Conservation (phyloP, 2,888 invertebrate species). For the Tromatobia lineatoria region DNA sequence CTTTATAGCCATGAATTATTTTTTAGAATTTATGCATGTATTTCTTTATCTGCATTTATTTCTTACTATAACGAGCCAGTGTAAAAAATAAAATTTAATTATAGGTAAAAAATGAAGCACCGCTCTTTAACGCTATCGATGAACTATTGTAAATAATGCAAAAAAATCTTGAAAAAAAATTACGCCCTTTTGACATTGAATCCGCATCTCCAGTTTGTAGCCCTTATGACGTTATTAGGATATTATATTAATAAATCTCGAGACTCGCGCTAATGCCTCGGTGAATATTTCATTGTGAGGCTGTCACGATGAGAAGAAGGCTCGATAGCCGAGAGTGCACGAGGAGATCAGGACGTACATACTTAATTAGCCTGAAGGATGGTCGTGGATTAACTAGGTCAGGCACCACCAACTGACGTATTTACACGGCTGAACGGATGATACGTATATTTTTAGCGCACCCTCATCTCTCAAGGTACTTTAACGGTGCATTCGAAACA, state of each 20-base stretch:
- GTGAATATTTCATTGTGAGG: conserved; percentile 24
- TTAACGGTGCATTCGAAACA: conserved; percentile 34
- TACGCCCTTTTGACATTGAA: neutral
- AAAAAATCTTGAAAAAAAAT: neutral
- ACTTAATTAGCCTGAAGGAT: conserved; percentile 76
- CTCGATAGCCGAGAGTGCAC: conserved; percentile 19
- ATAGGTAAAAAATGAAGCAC: neutral
- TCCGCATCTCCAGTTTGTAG: neutral
- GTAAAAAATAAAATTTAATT: neutral
- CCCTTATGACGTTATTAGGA: conserved; percentile 1
- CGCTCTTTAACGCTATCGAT: neutral
- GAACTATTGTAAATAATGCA: neutral
- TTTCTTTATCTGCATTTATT: too few relatives aligned
- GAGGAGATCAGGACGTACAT: conserved; percentile 61
- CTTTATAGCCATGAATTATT: too few relatives aligned
- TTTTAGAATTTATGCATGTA: too few relatives aligned
- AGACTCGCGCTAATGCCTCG: conserved; percentile 11
- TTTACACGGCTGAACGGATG: conserved; percentile 72
- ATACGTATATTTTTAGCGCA: conserved; percentile 74
- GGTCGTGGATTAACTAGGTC: conserved; percentile 77
- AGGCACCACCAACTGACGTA: conserved; percentile 72
- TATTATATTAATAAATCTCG: conserved; percentile 34
- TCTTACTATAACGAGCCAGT: too few relatives aligned
- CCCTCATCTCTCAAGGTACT: conserved; percentile 45
- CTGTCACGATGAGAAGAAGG: conserved; percentile 23